Conservation (phyloP, 2,113 vertebrate species). For the Plecotus auritus region DNA sequence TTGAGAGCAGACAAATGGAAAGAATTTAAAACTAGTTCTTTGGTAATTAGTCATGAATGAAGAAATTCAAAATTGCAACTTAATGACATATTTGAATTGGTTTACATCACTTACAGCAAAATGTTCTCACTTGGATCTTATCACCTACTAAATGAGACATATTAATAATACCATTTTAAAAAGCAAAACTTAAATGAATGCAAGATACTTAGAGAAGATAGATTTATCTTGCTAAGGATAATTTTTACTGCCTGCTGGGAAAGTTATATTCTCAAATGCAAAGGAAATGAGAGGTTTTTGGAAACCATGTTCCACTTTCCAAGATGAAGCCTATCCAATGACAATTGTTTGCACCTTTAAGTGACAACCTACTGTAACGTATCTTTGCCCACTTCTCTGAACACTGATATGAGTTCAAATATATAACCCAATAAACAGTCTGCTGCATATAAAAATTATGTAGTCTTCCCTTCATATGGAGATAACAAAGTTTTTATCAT, state of each 20-base stretch:
- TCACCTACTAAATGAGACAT: constrained; percentile 12
- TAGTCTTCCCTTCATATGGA: not conserved
- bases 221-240: not conserved
- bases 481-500: not conserved
- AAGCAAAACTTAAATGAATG: not conserved
- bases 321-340: not conserved
- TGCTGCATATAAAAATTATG: not conserved
- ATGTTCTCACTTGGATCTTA: not conserved
- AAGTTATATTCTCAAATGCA: not conserved
- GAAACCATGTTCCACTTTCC: not conserved
- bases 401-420: not conserved
- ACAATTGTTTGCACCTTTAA: not conserved
- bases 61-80: constrained; percentile 50
- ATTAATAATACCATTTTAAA: constrained; percentile 24
- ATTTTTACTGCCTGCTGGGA: not conserved
- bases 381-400: not conserved
- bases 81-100: constrained; percentile 24
- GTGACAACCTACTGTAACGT: not conserved
- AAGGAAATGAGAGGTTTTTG: not conserved
- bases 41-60: constrained; percentile 50
- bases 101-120: constrained; percentile 51
- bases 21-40: constrained; percentile 45
- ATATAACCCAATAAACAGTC: not conserved
- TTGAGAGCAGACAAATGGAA: constrained; percentile 51
- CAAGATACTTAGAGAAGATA: not conserved